Percentiles rank a stretch among this genome's conserved stretches.
Evolutionary conservation across 2,113 vertebrate genomes (phyloP).

Genomic region (Pterocles burchelli): DNA sequence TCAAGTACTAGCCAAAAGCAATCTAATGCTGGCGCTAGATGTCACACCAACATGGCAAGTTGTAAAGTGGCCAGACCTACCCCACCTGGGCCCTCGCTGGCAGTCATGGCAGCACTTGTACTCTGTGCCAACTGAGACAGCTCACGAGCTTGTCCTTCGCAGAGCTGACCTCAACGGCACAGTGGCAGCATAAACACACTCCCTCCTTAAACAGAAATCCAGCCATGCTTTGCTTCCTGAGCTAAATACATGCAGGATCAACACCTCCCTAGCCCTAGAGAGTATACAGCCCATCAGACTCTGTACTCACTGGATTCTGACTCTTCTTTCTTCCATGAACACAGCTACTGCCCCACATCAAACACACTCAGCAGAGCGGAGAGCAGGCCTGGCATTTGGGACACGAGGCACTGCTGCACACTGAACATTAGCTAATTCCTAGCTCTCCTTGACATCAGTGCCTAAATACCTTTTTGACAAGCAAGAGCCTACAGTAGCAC

Average conservation of each 20-base stretch:
- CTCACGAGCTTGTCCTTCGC: neutral
- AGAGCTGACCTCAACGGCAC: neutral
- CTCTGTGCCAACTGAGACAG: neutral
- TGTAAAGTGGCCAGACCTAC: neutral
- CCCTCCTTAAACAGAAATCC: neutral
- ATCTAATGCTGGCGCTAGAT: neutral
- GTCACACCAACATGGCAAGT: neutral
- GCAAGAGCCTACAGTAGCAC: neutral
- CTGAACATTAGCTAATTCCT: neutral
- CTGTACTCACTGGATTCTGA: neutral
- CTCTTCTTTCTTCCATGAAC: neutral
- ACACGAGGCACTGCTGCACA: rapidly evolving
- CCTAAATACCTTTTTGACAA: neutral
- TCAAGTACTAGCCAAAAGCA: neutral
- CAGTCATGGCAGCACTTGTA: neutral
- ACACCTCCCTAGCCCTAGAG: neutral
- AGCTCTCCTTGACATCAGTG: neutral
- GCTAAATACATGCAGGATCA: neutral
- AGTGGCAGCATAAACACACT: neutral
- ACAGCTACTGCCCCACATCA: neutral
- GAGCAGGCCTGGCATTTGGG: neutral
- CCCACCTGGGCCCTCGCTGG: neutral
- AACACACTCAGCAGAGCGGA: neutral
- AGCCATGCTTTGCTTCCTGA: neutral
- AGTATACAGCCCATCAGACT: neutral